Percentiles rank a stretch among this genome's conserved stretches.
Evolutionary conservation across 1,140 invertebrate species (phyloP).

Genomic region (Druon quercuslanigerum): DNA sequence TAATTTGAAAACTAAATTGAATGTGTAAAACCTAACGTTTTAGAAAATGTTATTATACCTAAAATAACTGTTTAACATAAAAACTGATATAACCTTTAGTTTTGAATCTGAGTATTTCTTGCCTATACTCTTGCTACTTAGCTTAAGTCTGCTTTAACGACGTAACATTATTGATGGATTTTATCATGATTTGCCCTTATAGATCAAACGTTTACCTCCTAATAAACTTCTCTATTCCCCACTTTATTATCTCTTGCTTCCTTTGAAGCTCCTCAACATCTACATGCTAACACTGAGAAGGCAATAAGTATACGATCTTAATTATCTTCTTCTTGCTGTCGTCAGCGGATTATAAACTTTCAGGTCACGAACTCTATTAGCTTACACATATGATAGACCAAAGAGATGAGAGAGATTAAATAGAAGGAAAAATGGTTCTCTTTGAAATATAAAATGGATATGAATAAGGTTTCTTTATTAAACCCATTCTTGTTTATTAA

Average conservation of each 20-base stretch:
- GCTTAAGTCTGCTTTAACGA: background rate
- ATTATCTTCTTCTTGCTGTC: conserved; percentile 26
- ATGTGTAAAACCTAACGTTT: too few species aligned
- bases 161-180: background rate
- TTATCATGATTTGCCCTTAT: background rate
- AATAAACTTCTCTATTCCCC: conserved; percentile 32
- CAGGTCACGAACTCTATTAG: conserved; percentile 3
- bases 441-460: too few species aligned
- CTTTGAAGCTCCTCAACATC: background rate
- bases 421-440: too few species aligned
- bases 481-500: background rate
- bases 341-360: conserved; percentile 20
- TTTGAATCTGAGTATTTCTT: too few species aligned
- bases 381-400: background rate
- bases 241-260: conserved; percentile 32
- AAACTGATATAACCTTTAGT: too few species aligned
- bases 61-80: too few species aligned
- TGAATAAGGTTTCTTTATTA: too few species aligned
- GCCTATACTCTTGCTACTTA: background rate
- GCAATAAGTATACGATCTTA: conserved; percentile 43
- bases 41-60: too few species aligned
- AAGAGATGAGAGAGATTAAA: too few species aligned
- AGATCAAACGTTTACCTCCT: conserved; percentile 1
- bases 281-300: conserved; percentile 34
- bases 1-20: too few species aligned